Evolutionary conservation across 2,113 vertebrate genomes (phyloP).

Genomic region (Todiramphus chloris): DNA sequence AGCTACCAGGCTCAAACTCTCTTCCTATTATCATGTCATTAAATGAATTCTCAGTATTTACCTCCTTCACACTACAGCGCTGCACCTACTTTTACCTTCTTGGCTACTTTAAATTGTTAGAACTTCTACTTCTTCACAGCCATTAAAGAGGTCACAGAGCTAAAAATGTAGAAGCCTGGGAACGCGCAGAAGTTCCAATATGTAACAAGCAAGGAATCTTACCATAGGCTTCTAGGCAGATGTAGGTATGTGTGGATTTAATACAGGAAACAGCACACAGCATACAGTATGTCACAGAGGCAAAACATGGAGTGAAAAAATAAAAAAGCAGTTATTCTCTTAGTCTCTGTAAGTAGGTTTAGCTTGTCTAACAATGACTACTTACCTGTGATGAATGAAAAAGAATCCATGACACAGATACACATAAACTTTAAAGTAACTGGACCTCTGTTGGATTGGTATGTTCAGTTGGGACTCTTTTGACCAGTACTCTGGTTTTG

Average conservation of each 20-base stretch:
- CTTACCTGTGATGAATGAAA: slow-evolving; percentile 11
- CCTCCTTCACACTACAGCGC: not conserved
- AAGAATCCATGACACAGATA: not conserved
- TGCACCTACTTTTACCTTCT: slow-evolving; percentile 5
- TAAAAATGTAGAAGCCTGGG: slow-evolving; percentile 1
- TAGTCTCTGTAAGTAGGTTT: not conserved
- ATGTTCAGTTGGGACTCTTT: not conserved
- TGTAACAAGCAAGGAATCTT: slow-evolving; percentile 52
- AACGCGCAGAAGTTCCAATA: not conserved
- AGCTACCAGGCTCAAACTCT: not conserved
- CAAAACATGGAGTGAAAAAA: slow-evolving; percentile 65
- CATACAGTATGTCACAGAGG: slow-evolving; percentile 61
- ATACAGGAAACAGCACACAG: slow-evolving; percentile 62
- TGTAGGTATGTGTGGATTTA: slow-evolving; percentile 48
- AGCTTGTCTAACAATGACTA: slow-evolving; percentile 33
- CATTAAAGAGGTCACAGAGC: not conserved
- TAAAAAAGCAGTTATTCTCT: slow-evolving; percentile 64
- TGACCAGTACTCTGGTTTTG: not conserved
- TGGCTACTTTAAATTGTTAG: not conserved
- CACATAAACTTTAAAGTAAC: not conserved
- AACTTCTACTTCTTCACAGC: slow-evolving; percentile 1
- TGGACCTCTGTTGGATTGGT: not conserved
- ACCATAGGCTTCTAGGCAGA: slow-evolving; percentile 56
- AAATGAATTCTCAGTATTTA: not conserved
- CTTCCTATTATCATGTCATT: not conserved